Evolutionary conservation across 2,797 vertebrate species (phyloP).

Genomic region (Trachops cirrhosus): DNA sequence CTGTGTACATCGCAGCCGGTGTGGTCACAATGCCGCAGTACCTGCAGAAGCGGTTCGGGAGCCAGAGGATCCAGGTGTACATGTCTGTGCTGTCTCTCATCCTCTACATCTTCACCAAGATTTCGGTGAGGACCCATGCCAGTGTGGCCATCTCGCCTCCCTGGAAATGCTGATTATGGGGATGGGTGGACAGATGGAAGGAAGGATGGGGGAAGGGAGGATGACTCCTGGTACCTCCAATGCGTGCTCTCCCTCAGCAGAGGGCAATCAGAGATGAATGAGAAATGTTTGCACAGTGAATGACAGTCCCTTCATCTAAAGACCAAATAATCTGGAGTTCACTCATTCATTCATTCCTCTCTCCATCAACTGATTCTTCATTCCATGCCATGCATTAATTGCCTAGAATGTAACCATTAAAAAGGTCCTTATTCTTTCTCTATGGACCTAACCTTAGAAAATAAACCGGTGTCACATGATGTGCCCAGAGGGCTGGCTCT

Average conservation of each 20-base stretch:
- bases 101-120: conserved; percentile 96
- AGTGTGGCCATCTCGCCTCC: no score
- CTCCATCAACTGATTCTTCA: neutral
- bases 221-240: neutral
- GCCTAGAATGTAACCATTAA: neutral
- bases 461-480: neutral
- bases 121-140: conserved; percentile 89
- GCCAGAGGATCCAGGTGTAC: conserved; percentile 93
- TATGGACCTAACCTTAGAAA: neutral
- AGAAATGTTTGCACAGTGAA: neutral
- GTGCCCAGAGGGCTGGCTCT: neutral
- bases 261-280: neutral
- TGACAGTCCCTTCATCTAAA: neutral
- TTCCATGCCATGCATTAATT: neutral
- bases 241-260: neutral
- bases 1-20: conserved; percentile 93
- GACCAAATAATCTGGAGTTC: neutral
- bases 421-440: neutral
- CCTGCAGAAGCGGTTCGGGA: conserved; percentile 94
- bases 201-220: neutral
- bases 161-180: neutral
- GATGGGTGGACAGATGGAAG: neutral
- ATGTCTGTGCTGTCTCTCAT: conserved; percentile 94
- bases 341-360: neutral
- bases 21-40: conserved; percentile 97